These are phyloP conservation scores for Siniperca knerii DNA, from an alignment of 2,113 vertebrate genomes.

Conservation along the genomic window DNA sequence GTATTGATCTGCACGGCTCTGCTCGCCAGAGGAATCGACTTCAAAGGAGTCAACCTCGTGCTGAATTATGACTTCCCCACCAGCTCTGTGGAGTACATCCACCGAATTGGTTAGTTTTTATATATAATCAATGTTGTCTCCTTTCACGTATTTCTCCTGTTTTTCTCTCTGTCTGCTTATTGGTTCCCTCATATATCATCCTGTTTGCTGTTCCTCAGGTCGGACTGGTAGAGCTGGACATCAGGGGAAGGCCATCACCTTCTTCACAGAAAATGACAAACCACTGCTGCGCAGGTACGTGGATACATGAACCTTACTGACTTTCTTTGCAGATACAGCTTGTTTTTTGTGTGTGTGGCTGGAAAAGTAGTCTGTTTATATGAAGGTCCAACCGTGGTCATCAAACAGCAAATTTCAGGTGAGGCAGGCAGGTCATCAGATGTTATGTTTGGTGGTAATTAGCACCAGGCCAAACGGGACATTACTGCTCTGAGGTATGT, in stretches of 20 bases:
- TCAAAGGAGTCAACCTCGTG: slow-evolving; percentile 97
- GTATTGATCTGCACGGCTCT: slow-evolving; percentile 97
- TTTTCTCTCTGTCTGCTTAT: background rate
- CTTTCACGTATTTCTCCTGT: background rate
- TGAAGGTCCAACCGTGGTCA: background rate
- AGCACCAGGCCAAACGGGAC: background rate
- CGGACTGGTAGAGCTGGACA: slow-evolving; percentile 96
- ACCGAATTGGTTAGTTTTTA: slow-evolving; percentile 91
- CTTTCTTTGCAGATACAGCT: background rate
- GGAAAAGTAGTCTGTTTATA: background rate
- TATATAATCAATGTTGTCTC: background rate
- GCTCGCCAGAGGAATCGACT: slow-evolving; percentile 96
- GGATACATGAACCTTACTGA: background rate
- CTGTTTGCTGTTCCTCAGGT: slow-evolving; percentile 80
- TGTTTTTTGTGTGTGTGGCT: background rate
- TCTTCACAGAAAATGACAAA: slow-evolving; percentile 98
- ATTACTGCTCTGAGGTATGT: background rate
- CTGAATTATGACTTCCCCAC: slow-evolving; percentile 97
- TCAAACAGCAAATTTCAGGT: background rate
- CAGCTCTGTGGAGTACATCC: slow-evolving; percentile 96
- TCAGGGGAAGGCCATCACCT: slow-evolving; percentile 93
- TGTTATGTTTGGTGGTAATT: background rate
- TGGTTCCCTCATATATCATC: background rate
- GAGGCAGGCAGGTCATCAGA: no score
- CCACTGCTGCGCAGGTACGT: slow-evolving; percentile 93